A percentile compares a stretch with the other conserved stretches of the same genome.
Evolutionary conservation across 2,113 vertebrate species (phyloP).

Genomic region (Dendrocopos noguchii): DNA sequence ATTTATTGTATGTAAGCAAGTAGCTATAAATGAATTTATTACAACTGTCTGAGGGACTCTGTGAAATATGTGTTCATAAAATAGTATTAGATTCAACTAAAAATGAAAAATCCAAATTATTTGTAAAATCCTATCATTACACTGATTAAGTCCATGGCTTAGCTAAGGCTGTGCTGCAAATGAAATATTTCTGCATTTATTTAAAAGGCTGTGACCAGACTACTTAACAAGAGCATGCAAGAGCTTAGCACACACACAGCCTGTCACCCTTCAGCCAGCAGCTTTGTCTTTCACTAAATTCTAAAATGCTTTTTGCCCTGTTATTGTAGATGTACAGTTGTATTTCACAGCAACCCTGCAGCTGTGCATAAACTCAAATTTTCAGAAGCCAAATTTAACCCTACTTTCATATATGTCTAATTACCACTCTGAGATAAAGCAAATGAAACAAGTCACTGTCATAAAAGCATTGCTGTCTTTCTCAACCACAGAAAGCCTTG

Average conservation of each 20-base stretch:
- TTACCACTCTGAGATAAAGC: neutral
- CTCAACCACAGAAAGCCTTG: neutral
- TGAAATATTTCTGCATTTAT: conserved; percentile 24
- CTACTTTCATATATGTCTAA: conserved; percentile 8
- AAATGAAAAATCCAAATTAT: conserved; percentile 34
- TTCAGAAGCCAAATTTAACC: conserved; percentile 36
- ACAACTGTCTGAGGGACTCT: neutral
- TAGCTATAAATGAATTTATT: neutral
- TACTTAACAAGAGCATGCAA: neutral
- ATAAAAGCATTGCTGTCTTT: neutral
- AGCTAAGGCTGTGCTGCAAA: conserved; percentile 24
- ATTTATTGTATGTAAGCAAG: neutral
- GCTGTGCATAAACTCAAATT: neutral
- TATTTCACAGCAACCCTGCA: neutral
- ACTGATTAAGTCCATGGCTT: conserved; percentile 21
- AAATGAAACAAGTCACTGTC: neutral
- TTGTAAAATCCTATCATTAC: conserved; percentile 29
- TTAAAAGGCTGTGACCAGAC: neutral
- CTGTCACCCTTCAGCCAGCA: neutral
- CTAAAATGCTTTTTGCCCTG: neutral
- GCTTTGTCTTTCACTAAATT: neutral
- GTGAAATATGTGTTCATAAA: neutral
- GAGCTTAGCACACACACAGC: neutral
- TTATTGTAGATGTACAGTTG: neutral
- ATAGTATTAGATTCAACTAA: conserved; percentile 24